Percentiles rank a stretch among this genome's conserved stretches.
These are phyloP conservation scores for Boulengeromyrus knoepffleri DNA, from an alignment of 2,113 vertebrate species.

Conservation along the genomic window DNA sequence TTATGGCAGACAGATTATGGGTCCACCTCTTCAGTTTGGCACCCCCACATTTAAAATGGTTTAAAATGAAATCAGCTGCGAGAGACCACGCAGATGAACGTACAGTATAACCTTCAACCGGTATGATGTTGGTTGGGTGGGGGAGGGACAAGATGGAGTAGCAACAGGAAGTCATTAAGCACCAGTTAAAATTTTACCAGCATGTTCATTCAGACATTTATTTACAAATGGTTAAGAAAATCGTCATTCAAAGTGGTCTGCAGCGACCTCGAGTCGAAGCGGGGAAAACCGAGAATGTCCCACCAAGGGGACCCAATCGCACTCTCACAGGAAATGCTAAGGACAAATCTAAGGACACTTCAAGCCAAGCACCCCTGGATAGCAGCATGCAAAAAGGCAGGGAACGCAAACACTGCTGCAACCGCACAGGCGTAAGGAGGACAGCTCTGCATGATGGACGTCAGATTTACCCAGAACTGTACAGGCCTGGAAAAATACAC, in stretches of 20 bases:
- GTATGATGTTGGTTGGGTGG: background rate
- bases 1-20: background rate
- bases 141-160: background rate
- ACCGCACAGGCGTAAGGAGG: background rate
- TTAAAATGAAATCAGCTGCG: background rate
- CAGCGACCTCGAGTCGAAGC: background rate
- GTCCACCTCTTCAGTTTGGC: background rate
- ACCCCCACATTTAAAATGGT: background rate
- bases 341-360: background rate
- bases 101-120: background rate
- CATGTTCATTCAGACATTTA: background rate
- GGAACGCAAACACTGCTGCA: background rate
- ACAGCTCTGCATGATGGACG: background rate
- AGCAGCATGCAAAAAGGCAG: background rate
- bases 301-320: background rate
- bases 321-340: background rate
- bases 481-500: background rate
- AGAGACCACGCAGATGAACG: background rate
- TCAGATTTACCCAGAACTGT: background rate
- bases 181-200: background rate
- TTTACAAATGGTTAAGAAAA: background rate
- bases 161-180: background rate
- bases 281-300: background rate
- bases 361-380: background rate
- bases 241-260: background rate